phyloP scores from a whole-genome alignment of 2,797 vertebrate genomes.

The Mus caroli region DNA sequence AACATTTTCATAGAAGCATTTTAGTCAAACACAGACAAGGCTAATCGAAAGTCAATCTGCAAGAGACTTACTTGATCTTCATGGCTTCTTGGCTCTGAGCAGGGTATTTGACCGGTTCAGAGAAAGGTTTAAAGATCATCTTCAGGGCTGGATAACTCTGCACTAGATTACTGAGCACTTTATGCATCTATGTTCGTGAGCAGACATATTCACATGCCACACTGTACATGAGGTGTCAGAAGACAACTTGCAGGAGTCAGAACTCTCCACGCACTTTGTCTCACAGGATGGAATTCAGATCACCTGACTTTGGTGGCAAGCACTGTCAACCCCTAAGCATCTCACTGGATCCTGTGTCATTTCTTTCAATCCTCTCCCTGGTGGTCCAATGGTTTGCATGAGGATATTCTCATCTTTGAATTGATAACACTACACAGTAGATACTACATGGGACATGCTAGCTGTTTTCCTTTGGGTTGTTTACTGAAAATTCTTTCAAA shows the following conservation, averaged over 20 bases:
- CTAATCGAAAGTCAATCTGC: conserved; percentile 12
- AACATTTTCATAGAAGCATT: not conserved
- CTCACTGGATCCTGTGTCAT: not conserved
- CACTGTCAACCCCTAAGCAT: accelerated
- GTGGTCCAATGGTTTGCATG: not conserved
- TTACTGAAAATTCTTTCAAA: conserved; percentile 24
- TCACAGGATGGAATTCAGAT: not conserved
- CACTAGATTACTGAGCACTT: not conserved
- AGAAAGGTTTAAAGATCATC: not conserved
- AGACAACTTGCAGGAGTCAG: not conserved
- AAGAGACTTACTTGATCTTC: not conserved
- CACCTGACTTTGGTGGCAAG: not conserved
- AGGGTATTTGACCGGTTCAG: not conserved
- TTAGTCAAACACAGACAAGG: not conserved
- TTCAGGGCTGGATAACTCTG: not conserved
- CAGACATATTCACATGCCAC: not conserved
- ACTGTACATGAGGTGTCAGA: not conserved
- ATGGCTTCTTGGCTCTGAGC: not conserved
- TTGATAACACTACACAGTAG: not conserved
- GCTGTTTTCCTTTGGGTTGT: not conserved
- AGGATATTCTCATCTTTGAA: not conserved
- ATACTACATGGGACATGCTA: not conserved
- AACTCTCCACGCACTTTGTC: not conserved
- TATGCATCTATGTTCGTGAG: not conserved
- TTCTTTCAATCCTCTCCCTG: not conserved